Conservation (phyloP, 30 jellyfish, hydroid and myxozoan species). For the Aurelia aurita complex sp. Pacific region DNA sequence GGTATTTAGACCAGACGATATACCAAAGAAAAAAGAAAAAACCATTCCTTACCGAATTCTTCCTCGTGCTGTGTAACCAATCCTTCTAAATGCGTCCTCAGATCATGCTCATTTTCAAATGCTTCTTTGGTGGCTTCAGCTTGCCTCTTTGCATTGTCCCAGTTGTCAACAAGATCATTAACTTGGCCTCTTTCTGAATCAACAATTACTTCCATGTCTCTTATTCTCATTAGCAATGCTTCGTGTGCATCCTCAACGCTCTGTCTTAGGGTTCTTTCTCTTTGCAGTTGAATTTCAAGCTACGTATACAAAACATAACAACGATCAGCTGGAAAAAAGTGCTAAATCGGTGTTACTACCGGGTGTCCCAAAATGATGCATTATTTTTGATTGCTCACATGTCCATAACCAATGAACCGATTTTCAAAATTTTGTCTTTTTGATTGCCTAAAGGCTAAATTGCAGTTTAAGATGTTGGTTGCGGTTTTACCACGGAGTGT, state of each 20-base stretch:
- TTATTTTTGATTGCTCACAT: too few species aligned
- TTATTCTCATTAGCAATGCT: conserved; percentile 38
- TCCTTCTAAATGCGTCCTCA: conserved; percentile 62
- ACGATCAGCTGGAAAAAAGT: too few species aligned
- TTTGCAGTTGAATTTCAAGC: conserved; percentile 46
- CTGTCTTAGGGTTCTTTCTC: conserved; percentile 59
- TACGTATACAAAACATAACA: not conserved
- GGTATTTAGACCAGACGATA: too few species aligned
- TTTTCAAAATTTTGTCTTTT: too few species aligned
- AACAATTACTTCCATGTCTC: conserved; percentile 61
- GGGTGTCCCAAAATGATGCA: too few species aligned
- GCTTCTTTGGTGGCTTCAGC: conserved; percentile 72
- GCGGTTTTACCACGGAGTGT: too few species aligned
- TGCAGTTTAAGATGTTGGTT: too few species aligned
- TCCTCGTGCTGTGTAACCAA: conserved; percentile 50
- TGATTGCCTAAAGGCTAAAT: too few species aligned
- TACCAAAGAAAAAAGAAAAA: not conserved
- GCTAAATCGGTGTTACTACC: too few species aligned
- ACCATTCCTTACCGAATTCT: conserved; percentile 39
- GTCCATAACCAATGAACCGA: too few species aligned
- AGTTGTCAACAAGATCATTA: conserved; percentile 38
- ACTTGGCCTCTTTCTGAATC: conserved; percentile 67
- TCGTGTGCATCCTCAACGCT: conserved; percentile 77
- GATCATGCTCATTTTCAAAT: conserved; percentile 68
- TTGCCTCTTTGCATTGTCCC: conserved; percentile 59